Conservation (phyloP, 2,113 vertebrate genomes). For the Saguinus midas region DNA sequence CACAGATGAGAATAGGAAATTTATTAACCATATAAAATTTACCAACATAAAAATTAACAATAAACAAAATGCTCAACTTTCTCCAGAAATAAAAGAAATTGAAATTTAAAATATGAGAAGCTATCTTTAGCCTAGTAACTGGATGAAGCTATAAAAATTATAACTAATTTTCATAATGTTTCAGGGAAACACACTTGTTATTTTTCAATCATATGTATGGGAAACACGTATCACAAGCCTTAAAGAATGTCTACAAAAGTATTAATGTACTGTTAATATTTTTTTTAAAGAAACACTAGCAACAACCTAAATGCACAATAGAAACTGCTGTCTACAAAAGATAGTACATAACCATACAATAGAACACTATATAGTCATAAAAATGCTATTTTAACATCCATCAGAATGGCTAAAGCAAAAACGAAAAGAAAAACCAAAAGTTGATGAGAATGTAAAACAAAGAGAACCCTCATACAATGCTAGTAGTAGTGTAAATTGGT, state of each 20-base stretch:
- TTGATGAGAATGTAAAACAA: background rate
- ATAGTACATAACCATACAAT: background rate
- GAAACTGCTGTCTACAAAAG: background rate
- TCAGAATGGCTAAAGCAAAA: background rate
- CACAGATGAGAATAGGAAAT: background rate
- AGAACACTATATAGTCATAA: background rate
- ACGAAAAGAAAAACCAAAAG: background rate
- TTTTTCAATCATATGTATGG: background rate
- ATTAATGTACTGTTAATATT: background rate
- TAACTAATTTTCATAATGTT: background rate
- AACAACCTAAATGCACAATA: background rate
- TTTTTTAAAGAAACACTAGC: background rate
- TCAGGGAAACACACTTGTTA: background rate
- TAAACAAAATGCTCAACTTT: background rate
- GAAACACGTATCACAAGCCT: background rate
- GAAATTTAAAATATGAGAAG: conserved; percentile 14
- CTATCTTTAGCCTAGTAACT: background rate
- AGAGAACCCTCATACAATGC: background rate
- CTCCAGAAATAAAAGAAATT: conserved; percentile 3
- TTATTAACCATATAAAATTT: conserved; percentile 12
- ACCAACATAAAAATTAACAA: background rate
- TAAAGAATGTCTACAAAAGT: background rate
- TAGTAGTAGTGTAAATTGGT: background rate
- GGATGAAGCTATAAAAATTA: background rate
- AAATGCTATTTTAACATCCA: background rate